A percentile compares a stretch with the other conserved stretches of the same genome.
phyloP scores from a whole-genome alignment of 2,888 invertebrate genomes.

The Cheilosia urbana region DNA sequence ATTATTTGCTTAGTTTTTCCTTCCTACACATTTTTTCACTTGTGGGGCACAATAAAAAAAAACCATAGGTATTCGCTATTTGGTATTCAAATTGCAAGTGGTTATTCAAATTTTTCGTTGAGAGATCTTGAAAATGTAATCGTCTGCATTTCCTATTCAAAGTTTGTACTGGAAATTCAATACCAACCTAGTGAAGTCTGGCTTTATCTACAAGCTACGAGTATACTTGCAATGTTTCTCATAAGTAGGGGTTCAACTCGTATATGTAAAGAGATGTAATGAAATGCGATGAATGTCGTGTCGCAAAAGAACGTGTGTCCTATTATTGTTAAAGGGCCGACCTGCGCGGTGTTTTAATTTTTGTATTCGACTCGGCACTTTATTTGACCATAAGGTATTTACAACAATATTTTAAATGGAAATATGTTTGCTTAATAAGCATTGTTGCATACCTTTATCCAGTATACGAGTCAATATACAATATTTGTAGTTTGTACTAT shows the following conservation, averaged over 20 bases:
- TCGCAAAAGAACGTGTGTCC: slow-evolving; percentile 29
- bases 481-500: no score
- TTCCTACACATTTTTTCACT: not conserved
- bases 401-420: no score
- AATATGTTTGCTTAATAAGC: no score
- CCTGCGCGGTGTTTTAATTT: not conserved
- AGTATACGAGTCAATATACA: no score
- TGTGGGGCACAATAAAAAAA: slow-evolving; percentile 5
- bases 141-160: not conserved
- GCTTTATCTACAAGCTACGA: not conserved
- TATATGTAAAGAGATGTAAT: slow-evolving; percentile 7
- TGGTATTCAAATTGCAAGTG: slow-evolving; percentile 32
- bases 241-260: not conserved
- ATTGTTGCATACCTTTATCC: no score
- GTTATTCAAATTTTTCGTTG: slow-evolving; percentile 1
- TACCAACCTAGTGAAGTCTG: not conserved
- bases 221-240: not conserved
- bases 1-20: slow-evolving; percentile 5
- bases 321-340: slow-evolving; percentile 24
- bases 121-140: not conserved
- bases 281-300: slow-evolving; percentile 14
- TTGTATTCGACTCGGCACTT: not conserved
- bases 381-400: not conserved
- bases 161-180: not conserved
- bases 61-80: slow-evolving; percentile 9